Conservation (phyloP, 2,888 invertebrate species). For the Pachycephus smyrnensis region DNA sequence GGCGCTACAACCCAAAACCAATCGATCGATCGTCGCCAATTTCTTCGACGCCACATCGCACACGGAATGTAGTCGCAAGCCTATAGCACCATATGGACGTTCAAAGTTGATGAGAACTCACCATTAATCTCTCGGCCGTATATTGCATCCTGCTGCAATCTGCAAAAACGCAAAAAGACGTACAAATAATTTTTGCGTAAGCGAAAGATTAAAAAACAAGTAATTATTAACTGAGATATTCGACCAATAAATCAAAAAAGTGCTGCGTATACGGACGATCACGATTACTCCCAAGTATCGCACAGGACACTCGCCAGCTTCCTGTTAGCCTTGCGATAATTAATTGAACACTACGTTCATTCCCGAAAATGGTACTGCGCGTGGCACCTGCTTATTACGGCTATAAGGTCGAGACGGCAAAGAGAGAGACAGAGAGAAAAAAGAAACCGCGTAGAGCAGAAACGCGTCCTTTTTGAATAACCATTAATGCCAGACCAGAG, state of each 20-base stretch:
- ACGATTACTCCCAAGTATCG: conserved; percentile 12
- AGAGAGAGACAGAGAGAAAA: too few species aligned
- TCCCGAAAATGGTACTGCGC: conserved; percentile 28
- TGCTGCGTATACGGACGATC: not conserved
- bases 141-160: not conserved
- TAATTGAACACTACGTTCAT: conserved; percentile 18
- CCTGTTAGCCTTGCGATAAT: conserved; percentile 31
- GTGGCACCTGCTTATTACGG: not conserved
- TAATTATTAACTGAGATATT: not conserved
- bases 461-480: not conserved
- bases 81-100: not conserved
- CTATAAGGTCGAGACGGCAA: not conserved
- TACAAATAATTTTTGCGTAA: not conserved
- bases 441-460: too few species aligned
- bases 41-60: not conserved
- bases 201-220: not conserved
- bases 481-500: not conserved
- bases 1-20: not conserved
- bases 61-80: not conserved
- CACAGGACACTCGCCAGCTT: conserved; percentile 25
- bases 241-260: not conserved
- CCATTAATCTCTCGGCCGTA: not conserved
- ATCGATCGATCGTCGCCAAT: not conserved
- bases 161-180: not conserved
- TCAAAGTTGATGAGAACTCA: not conserved